phyloP scores from a whole-genome alignment of 1,140 invertebrate genomes.

The Marisa cornuarietis region DNA sequence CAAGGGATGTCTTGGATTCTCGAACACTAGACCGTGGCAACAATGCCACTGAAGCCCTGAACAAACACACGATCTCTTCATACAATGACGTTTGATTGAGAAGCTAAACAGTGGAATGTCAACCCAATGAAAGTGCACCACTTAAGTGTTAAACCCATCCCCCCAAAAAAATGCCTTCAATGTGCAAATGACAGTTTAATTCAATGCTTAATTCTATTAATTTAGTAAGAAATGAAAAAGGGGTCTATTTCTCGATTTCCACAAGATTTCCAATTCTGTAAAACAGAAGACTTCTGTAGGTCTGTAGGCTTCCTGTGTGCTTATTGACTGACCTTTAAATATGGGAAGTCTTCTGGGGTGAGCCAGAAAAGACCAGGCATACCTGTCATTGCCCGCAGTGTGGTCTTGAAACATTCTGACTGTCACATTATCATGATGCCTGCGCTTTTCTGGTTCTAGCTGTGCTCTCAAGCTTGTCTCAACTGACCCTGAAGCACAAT shows the following conservation, averaged over 20 bases:
- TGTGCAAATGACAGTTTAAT: too few relatives aligned
- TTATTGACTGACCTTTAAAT: too few relatives aligned
- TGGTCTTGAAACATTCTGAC: constrained; percentile 50
- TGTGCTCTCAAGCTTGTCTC: constrained; percentile 40
- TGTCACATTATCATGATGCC: constrained; percentile 48
- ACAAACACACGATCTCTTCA: not conserved
- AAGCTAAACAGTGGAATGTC: too few relatives aligned
- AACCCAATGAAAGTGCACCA: too few relatives aligned
- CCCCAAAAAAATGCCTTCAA: too few relatives aligned
- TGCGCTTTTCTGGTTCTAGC: constrained; percentile 21
- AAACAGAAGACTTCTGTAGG: too few relatives aligned
- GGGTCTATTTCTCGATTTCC: too few relatives aligned
- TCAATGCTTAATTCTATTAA: too few relatives aligned
- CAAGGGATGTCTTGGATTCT: constrained; percentile 45
- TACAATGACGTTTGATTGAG: too few relatives aligned
- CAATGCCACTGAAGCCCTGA: constrained; percentile 50
- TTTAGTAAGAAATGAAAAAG: too few relatives aligned
- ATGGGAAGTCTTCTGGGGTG: not conserved
- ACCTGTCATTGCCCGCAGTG: constrained; percentile 38
- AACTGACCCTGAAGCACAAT: constrained; percentile 19
- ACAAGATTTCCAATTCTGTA: too few relatives aligned
- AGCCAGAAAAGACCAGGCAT: not conserved
- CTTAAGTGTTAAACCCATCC: too few relatives aligned
- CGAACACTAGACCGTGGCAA: constrained; percentile 44
- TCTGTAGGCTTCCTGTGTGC: not conserved